Base-by-base conservation (phyloP, 2,113 vertebrate genomes). In the Tor tambroides region DNA sequence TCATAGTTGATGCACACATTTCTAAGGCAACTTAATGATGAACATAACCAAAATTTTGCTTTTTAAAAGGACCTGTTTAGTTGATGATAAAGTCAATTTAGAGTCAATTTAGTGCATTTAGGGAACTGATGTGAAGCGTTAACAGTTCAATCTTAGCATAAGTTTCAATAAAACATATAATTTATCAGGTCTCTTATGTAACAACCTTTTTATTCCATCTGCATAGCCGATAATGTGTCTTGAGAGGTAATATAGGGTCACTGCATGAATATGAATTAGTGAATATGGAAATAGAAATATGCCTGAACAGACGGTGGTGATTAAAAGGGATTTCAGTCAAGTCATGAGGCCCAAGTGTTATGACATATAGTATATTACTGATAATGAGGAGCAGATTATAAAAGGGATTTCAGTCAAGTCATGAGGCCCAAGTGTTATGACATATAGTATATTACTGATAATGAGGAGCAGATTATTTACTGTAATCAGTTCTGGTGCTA, bases 351-450 rank as follows among this genome's bases (percentile, higher is more conserved):
- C 59, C n/a, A 14, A 2, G 72, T 72, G 38, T 43, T 59, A 59
- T 28, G 49, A 79, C 61, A 74, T 17, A 12, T 5, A 75, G 38
- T 54, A 38, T 46, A 77, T 65, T 61, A 74, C 35, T 49, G 32
- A 14, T 84, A 69, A 87, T 71, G 23, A 84, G 63, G 41, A 71
- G 21, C 86, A 74, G 32, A 86, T 81, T 63, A 63, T 41, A 84
- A 61, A 56, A 23, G 7, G 38, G 26, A 28, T 51, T 59, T 65
- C 21, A n/a, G 56, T 87, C 30, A 77, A 30, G 61, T 83, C 86
- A 69, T 49, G 21, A 21, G 28, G 56, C 54, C 59, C n/a, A 14
- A 2, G 72, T 72, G 38, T 43, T 59, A 59, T 28, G 49, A 79
- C 61, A 74, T 17, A 12, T 5, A 71, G 32, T 61, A n/a, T 41